Base-by-base conservation (phyloP, 2,797 vertebrate genomes). In the Phylloscopus collybita region DNA sequence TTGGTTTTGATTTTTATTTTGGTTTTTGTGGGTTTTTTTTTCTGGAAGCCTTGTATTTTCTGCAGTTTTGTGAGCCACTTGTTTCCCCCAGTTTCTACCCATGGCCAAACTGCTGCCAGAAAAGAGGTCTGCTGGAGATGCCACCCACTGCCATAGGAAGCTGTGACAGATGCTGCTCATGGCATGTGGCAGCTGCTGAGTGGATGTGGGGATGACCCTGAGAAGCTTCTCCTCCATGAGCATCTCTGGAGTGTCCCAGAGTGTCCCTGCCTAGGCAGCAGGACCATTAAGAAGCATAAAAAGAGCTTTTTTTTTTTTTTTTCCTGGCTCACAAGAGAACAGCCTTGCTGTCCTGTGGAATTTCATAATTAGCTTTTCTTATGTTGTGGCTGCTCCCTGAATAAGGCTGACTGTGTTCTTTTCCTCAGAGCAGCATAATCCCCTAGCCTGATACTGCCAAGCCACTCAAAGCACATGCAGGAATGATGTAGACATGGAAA, bases 371-470 rank as follows among this genome's bases (percentile, higher is more conserved):
- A 80, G 73, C 91, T 61, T 91, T 91, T 82, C 36, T 84, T 64
- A 47, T 5, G 19, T 64, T 65, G 86, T 84, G 91, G 62, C 83
- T 95, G 83, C 29, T 81, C 70, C 76, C 60, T 20, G 66, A 88
- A 93, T 88, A 93, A 91, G 82, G 80, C 86, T 93, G 90, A 38
- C 64, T 86, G 80, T 95, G 93, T 88, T 34, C 88, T 22, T 47
- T 15, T 42, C 82, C 85, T 82, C 32, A 0, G 67, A 85, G 67
- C 93, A 47, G 91, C 0, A 0, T 18, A 38, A 88, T 73, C 57
- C 75, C 34, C 1, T 4, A 50, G 86, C 59, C 53, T 75, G 80
- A 76, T 2, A 15, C 61, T 78, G 86, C 86, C 73, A 60, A 90
- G 66, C 61, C 61, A 13, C 59, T 88, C 80, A 9, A 45, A 56